Conservation (phyloP, 2,888 invertebrate genomes). For the Dasypolia templi region DNA sequence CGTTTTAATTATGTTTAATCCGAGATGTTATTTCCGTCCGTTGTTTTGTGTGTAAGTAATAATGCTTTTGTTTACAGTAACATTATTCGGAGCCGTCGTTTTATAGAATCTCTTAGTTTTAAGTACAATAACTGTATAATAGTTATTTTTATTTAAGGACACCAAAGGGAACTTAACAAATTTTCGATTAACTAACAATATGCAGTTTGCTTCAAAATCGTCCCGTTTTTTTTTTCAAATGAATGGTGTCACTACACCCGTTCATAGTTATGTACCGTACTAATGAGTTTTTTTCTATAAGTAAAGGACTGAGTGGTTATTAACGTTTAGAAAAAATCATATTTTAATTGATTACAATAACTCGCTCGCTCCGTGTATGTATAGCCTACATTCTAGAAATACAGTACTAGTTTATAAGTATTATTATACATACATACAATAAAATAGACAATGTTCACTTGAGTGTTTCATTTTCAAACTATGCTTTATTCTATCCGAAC, state of each 20-base stretch:
- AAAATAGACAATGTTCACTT: constrained; percentile 88
- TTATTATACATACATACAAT: constrained; percentile 87
- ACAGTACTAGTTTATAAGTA: constrained; percentile 80
- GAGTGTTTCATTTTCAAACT: constrained; percentile 76
- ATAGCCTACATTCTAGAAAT: constrained; percentile 79
- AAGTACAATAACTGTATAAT: constrained; percentile 48
- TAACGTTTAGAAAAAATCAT: constrained; percentile 67
- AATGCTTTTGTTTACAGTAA: constrained; percentile 45
- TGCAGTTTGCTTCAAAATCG: constrained; percentile 1
- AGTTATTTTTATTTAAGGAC: constrained; percentile 50
- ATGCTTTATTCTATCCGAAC: neutral
- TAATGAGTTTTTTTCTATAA: constrained; percentile 62
- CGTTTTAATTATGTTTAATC: constrained; percentile 50
- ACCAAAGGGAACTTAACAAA: constrained; percentile 61
- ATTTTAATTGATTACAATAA: constrained; percentile 65
- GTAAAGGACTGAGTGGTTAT: constrained; percentile 80
- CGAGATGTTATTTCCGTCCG: constrained; percentile 73
- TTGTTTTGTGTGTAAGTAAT: constrained; percentile 67
- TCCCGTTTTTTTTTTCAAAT: constrained; percentile 12
- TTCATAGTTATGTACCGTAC: constrained; percentile 17
- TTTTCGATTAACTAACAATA: constrained; percentile 35
- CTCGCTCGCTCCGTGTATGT: constrained; percentile 74
- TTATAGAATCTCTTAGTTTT: constrained; percentile 49
- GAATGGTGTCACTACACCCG: constrained; percentile 24
- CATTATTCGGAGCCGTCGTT: constrained; percentile 49